phyloP scores from a whole-genome alignment of 2,888 invertebrate genomes.

The Phragmatobia fuliginosa region DNA sequence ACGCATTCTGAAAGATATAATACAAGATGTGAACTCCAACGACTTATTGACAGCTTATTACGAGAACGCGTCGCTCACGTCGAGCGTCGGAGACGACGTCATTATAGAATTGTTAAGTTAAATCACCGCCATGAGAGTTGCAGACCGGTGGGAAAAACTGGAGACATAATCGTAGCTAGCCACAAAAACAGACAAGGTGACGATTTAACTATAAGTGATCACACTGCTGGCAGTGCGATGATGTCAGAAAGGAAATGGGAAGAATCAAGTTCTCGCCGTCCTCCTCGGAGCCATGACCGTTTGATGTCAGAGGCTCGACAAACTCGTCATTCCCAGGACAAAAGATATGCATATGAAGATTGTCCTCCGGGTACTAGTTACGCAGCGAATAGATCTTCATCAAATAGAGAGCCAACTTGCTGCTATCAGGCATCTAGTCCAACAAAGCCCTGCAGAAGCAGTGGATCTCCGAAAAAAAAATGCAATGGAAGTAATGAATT shows the following conservation, averaged over 20 bases:
- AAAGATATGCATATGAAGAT: constrained; percentile 58
- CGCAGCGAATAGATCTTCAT: constrained; percentile 53
- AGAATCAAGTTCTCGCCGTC: constrained; percentile 55
- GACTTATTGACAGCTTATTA: constrained; percentile 77
- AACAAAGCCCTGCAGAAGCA: constrained; percentile 49
- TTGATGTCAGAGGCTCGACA: constrained; percentile 56
- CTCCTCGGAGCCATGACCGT: constrained; percentile 67
- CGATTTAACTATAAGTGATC: constrained; percentile 63
- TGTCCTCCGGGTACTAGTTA: constrained; percentile 75
- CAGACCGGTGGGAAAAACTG: constrained; percentile 78
- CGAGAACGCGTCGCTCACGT: constrained; percentile 80
- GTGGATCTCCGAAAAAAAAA: constrained; percentile 30
- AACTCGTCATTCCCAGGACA: constrained; percentile 48
- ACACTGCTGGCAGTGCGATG: constrained; percentile 63
- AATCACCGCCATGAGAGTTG: constrained; percentile 79
- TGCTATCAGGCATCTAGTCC: constrained; percentile 70
- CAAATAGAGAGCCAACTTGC: constrained; percentile 67
- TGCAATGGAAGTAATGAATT: constrained; percentile 44
- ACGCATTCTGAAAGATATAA: constrained; percentile 70
- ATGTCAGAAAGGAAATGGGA: constrained; percentile 59
- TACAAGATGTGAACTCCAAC: constrained; percentile 75
- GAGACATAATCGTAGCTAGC: constrained; percentile 82
- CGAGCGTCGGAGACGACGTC: constrained; percentile 78
- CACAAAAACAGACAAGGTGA: constrained; percentile 73
- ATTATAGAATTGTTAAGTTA: constrained; percentile 80